A percentile compares a stretch with the other conserved stretches of the same genome.
phyloP scores from a whole-genome alignment of 2,113 vertebrate genomes.

The Megaptera novaeangliae region DNA sequence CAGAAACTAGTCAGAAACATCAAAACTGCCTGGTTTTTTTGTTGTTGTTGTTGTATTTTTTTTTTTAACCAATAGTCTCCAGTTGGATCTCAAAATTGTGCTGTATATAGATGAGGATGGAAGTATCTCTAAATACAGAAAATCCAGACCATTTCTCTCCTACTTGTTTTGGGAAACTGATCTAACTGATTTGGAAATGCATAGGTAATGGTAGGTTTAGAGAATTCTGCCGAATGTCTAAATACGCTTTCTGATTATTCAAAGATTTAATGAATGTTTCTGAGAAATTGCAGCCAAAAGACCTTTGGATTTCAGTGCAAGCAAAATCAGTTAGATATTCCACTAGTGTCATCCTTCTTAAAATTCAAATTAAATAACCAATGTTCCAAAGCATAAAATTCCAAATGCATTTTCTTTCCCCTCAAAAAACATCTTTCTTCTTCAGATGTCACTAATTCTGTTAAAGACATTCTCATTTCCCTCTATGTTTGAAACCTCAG shows the following conservation, averaged over 20 bases:
- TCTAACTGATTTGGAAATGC: constrained; percentile 22
- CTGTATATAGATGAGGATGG: not conserved
- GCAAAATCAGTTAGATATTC: constrained; percentile 2
- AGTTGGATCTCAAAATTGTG: not conserved
- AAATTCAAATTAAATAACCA: constrained; percentile 5
- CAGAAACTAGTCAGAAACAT: not conserved
- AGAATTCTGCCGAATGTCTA: not conserved
- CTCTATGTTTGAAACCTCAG: not conserved
- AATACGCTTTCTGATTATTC: constrained; percentile 32
- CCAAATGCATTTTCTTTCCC: not conserved
- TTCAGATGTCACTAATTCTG: not conserved
- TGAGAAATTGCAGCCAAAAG: constrained; percentile 40
- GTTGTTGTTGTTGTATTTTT: not conserved
- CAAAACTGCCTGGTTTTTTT: not conserved
- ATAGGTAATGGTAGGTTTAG: not conserved
- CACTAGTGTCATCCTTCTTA: not conserved
- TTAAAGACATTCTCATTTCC: not conserved
- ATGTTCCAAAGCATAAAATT: constrained; percentile 5
- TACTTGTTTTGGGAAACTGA: not conserved
- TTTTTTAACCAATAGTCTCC: not conserved
- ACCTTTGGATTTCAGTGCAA: constrained; percentile 31
- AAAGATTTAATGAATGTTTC: constrained; percentile 35
- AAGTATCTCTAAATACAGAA: not conserved
- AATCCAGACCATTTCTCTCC: not conserved
- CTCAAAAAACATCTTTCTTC: not conserved